Percentiles rank a stretch among this genome's conserved stretches.
These are phyloP conservation scores for Gobiocypris rarus DNA, from an alignment of 2,113 vertebrate species.

Conservation along the genomic window DNA sequence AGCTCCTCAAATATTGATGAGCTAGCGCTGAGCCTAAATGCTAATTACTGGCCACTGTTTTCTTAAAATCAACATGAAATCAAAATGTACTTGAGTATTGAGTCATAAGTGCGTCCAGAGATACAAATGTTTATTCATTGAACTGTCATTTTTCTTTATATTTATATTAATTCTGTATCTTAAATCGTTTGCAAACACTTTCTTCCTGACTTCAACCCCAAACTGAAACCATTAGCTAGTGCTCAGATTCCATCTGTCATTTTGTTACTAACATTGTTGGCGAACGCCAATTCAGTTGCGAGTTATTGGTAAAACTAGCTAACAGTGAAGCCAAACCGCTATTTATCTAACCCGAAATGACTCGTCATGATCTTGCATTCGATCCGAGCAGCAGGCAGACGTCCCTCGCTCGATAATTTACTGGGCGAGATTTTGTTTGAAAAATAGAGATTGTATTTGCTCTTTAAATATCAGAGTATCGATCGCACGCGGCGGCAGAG, in stretches of 20 bases:
- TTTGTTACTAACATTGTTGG: neutral
- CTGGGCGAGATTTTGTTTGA: slow-evolving; percentile 37
- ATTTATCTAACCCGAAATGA: neutral
- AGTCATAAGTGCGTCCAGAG: neutral
- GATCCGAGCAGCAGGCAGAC: slow-evolving; percentile 4
- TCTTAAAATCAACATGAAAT: neutral
- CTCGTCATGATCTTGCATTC: slow-evolving; percentile 2
- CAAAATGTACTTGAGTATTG: too few species aligned
- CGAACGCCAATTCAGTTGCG: neutral
- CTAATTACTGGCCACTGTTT: neutral
- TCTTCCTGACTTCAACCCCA: neutral
- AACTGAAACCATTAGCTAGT: neutral
- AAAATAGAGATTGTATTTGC: slow-evolving; percentile 47
- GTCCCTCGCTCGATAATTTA: slow-evolving; percentile 21
- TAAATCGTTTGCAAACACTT: neutral
- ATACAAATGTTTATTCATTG: neutral
- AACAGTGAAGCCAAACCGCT: neutral
- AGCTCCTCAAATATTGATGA: too few species aligned
- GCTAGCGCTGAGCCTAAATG: too few species aligned
- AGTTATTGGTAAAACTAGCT: neutral
- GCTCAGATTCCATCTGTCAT: neutral
- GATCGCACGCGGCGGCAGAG: neutral
- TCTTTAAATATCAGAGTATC: slow-evolving; percentile 45
- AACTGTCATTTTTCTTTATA: neutral
- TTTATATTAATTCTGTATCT: neutral